Percentiles rank a stretch among this genome's conserved stretches.
Conservation (phyloP, 2,113 vertebrate species). For the Todiramphus chloris region DNA sequence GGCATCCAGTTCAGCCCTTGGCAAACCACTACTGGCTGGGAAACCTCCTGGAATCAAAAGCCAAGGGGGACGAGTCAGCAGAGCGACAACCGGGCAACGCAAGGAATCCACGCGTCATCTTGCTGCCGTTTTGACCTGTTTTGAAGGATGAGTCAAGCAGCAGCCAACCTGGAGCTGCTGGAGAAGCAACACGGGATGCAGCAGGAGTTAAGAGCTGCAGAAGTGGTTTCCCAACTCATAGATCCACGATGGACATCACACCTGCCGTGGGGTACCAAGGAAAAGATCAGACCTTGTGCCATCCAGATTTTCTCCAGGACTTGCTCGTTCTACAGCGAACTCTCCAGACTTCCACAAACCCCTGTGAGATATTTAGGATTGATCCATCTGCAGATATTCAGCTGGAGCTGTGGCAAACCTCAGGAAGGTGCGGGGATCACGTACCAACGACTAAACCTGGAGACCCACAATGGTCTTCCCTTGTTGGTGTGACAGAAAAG, state of each 20-base stretch:
- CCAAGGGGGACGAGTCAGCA: too few relatives aligned
- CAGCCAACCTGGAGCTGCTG: background rate
- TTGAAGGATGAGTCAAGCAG: background rate
- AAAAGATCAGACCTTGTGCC: background rate
- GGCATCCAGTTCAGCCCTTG: background rate
- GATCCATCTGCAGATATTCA: background rate
- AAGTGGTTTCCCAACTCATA: background rate
- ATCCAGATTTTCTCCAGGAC: background rate
- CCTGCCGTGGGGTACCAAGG: fast-evolving
- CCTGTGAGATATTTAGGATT: background rate
- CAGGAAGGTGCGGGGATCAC: too few relatives aligned
- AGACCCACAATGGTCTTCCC: background rate
- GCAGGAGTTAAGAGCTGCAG: background rate
- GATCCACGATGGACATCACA: background rate
- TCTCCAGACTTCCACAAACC: background rate
- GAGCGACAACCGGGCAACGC: background rate
- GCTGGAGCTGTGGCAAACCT: background rate
- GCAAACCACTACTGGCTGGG: background rate
- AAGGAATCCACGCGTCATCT: background rate
- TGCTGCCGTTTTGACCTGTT: background rate
- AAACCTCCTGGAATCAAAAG: background rate
- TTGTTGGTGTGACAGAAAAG: background rate
- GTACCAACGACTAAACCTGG: background rate
- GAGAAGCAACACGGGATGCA: background rate
- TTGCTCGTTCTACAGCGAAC: background rate